phyloP scores from a whole-genome alignment of 1,140 invertebrate genomes.

The Neomicropteryx cornuta region DNA sequence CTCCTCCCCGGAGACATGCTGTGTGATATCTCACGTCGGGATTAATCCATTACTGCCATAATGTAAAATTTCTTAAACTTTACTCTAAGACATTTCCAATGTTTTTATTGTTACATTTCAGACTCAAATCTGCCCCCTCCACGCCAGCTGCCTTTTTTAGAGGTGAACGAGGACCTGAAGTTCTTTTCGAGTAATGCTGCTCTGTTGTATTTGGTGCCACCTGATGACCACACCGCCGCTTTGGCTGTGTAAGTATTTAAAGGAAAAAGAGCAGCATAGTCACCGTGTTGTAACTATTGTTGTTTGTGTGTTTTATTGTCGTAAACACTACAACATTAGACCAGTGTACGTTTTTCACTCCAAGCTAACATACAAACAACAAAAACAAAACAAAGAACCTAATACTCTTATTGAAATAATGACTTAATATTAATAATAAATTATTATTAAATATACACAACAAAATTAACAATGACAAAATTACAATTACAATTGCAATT shows the following conservation, averaged over 20 bases:
- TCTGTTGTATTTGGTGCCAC: slow-evolving; percentile 26
- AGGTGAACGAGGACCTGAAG: slow-evolving; percentile 24
- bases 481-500: no score
- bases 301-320: slow-evolving; percentile 1
- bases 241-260: slow-evolving; percentile 4
- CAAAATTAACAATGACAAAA: no score
- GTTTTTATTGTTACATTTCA: slow-evolving; percentile 15
- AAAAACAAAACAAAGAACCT: no score
- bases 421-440: no score
- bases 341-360: no score
- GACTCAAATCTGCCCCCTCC: slow-evolving; percentile 26
- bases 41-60: slow-evolving; percentile 9
- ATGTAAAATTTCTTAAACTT: slow-evolving; percentile 6
- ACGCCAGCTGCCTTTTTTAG: slow-evolving; percentile 24
- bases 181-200: slow-evolving; percentile 39
- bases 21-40: not conserved
- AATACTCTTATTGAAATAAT: no score
- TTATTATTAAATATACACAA: no score
- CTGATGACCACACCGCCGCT: not conserved
- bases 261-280: not conserved
- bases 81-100: not conserved
- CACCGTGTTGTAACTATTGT: not conserved
- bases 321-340: no score
- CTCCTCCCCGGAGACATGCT: not conserved
- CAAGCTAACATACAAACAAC: no score